These are phyloP conservation scores for Drosophila eohydei DNA, from an alignment of 2,888 invertebrate genomes.

Conservation along the genomic window DNA sequence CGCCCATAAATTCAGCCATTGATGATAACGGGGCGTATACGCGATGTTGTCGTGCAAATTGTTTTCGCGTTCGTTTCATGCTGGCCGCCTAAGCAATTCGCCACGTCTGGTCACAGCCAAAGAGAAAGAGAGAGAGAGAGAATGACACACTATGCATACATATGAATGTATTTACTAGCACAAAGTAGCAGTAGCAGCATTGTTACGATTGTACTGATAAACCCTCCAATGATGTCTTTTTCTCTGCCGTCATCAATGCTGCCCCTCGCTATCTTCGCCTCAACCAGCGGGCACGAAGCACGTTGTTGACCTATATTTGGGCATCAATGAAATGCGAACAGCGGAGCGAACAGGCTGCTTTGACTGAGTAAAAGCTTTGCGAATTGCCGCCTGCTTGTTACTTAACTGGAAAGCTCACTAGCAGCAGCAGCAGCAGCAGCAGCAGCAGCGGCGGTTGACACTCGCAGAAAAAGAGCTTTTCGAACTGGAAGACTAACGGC, in stretches of 20 bases:
- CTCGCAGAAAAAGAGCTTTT: conserved; percentile 25
- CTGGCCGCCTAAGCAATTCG: conserved; percentile 41
- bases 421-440: background rate
- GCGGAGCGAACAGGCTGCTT: conserved; percentile 29
- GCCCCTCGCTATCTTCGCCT: background rate
- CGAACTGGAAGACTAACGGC: conserved; percentile 54
- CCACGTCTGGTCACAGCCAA: conserved; percentile 44
- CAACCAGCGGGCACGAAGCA: conserved; percentile 63
- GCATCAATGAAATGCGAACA: conserved; percentile 80
- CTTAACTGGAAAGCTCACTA: conserved; percentile 58
- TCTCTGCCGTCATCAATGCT: conserved; percentile 18
- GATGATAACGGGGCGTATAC: conserved; percentile 70
- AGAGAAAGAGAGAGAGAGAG: background rate
- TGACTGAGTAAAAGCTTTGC: conserved; percentile 69
- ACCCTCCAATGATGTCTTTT: conserved; percentile 35
- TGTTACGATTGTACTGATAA: conserved; percentile 56
- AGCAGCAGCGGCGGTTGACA: background rate
- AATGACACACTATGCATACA: conserved; percentile 2
- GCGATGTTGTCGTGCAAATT: conserved; percentile 59
- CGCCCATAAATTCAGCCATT: conserved; percentile 61
- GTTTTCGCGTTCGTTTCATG: conserved; percentile 34
- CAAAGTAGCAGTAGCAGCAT: conserved; percentile 41
- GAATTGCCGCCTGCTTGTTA: conserved; percentile 40
- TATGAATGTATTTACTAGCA: background rate
- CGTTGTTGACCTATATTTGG: conserved; percentile 84